Evolutionary conservation across 2,113 vertebrate species (phyloP).

Genomic region (Melierax canorus): DNA sequence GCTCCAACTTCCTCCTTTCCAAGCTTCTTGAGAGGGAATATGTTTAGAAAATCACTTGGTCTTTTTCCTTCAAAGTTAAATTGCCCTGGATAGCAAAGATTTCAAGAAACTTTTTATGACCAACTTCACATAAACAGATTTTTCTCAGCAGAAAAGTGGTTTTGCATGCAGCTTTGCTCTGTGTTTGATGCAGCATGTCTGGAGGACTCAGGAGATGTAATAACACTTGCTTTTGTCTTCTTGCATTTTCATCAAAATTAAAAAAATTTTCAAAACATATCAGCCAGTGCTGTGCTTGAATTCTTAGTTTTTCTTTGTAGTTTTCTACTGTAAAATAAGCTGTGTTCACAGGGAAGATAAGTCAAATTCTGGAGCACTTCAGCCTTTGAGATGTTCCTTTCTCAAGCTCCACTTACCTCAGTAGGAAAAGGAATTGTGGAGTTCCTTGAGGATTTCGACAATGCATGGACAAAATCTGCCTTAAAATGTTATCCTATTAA

Average conservation of each 20-base stretch:
- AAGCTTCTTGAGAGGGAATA: background rate
- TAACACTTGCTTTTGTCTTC: background rate
- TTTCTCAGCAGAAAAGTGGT: background rate
- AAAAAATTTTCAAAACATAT: background rate
- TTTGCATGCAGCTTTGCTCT: background rate
- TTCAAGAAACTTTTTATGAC: background rate
- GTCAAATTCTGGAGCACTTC: background rate
- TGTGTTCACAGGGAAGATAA: background rate
- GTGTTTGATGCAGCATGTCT: rapidly evolving
- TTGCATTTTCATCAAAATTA: background rate
- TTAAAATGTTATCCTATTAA: background rate
- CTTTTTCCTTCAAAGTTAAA: background rate
- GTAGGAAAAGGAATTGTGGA: background rate
- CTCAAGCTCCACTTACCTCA: background rate
- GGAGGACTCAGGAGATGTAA: background rate
- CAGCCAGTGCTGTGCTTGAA: background rate
- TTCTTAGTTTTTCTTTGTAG: background rate
- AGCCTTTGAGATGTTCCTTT: background rate
- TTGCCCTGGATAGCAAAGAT: background rate
- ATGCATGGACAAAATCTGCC: background rate
- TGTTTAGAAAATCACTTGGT: background rate
- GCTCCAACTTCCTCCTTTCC: background rate
- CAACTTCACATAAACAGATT: background rate
- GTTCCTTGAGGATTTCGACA: background rate
- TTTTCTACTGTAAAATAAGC: background rate